Conservation (phyloP, 2,113 vertebrate genomes). For the Planiliza haematocheilus region DNA sequence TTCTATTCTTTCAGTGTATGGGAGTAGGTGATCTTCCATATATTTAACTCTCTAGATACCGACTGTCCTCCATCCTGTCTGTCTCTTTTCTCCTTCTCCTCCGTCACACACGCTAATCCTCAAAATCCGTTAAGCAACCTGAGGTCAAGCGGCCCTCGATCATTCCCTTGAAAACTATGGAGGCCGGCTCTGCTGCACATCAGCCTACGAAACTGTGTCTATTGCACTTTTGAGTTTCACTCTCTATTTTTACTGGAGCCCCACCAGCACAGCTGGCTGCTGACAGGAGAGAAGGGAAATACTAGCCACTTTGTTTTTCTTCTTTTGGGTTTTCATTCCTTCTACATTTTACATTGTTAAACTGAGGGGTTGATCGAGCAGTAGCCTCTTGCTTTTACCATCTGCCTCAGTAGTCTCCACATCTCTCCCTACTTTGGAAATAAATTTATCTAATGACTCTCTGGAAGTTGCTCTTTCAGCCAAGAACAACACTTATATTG, state of each 20-base stretch:
- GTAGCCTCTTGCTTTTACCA: constrained; percentile 1
- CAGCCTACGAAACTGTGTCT: constrained; percentile 52
- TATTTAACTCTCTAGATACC: background rate
- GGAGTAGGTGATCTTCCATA: constrained; percentile 16
- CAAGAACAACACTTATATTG: constrained; percentile 13
- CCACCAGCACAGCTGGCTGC: constrained; percentile 71
- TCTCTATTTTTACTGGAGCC: constrained; percentile 69
- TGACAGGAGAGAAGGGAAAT: constrained; percentile 60
- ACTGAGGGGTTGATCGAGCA: constrained; percentile 17
- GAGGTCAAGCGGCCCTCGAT: constrained; percentile 47
- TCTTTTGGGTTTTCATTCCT: constrained; percentile 46
- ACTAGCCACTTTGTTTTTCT: constrained; percentile 53
- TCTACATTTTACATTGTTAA: constrained; percentile 35
- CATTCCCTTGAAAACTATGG: constrained; percentile 38
- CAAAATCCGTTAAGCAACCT: constrained; percentile 29
- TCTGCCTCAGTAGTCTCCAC: constrained; percentile 9
- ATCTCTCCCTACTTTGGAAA: constrained; percentile 4
- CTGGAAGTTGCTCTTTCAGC: constrained; percentile 13
- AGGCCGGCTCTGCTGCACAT: constrained; percentile 41
- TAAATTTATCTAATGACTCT: constrained; percentile 14
- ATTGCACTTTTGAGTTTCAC: constrained; percentile 46
- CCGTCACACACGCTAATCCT: constrained; percentile 39
- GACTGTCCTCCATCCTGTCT: constrained; percentile 24
- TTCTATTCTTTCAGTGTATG: background rate
- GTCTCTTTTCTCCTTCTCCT: constrained; percentile 41